A percentile compares a stretch with the other conserved stretches of the same genome.
These are phyloP conservation scores for Steinernema khuongi DNA, from an alignment of 1,140 invertebrate genomes.

Conservation along the genomic window DNA sequence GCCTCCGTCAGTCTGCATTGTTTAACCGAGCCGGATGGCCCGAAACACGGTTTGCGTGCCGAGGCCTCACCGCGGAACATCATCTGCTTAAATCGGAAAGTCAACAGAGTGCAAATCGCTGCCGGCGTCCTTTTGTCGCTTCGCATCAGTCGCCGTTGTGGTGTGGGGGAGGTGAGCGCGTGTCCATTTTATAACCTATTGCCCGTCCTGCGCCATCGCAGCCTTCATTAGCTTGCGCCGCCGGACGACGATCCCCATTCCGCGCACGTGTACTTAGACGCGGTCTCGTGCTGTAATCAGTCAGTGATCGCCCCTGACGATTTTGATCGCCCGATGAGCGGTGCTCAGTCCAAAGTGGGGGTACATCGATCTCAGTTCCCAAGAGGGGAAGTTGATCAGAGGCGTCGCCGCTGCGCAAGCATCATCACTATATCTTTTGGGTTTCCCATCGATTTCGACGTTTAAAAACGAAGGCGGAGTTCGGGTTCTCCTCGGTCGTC, in stretches of 20 bases:
- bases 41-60: no score
- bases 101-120: neutral
- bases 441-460: neutral
- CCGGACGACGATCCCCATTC: neutral
- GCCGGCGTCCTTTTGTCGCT: neutral
- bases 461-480: neutral
- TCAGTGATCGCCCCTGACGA: neutral
- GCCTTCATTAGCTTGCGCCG: neutral
- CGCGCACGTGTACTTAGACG: neutral
- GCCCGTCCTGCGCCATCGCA: neutral
- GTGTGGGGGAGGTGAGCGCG: neutral
- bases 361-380: no score
- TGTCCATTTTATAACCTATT: neutral
- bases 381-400: no score
- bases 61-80: neutral
- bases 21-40: no score
- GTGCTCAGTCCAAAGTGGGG: no score
- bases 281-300: neutral
- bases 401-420: neutral
- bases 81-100: conserved; percentile 10
- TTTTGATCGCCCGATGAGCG: no score
- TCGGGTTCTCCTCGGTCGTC: neutral
- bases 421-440: no score
- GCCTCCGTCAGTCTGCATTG: no score
- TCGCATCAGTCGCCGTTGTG: neutral